Conservation (phyloP, 2,797 vertebrate genomes). For the Tapirus indicus region DNA sequence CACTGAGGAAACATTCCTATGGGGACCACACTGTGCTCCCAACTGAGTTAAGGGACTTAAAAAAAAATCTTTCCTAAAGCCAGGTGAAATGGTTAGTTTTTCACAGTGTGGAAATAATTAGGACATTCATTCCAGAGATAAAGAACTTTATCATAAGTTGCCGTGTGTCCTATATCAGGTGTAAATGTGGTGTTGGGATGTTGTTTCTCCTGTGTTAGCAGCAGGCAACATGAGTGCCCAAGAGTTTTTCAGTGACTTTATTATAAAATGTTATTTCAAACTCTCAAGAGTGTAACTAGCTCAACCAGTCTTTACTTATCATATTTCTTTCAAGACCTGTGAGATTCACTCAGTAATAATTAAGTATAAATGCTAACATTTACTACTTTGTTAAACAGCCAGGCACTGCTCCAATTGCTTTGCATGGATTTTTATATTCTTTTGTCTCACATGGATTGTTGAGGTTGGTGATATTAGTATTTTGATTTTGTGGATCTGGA, state of each 20-base stretch:
- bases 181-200: not conserved
- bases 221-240: not conserved
- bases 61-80: not conserved
- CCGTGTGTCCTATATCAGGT: not conserved
- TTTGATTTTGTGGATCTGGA: conserved; percentile 5
- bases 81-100: conserved; percentile 44
- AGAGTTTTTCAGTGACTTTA: conserved; percentile 4
- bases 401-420: not conserved
- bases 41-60: conserved; percentile 24
- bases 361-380: not conserved
- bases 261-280: conserved; percentile 33
- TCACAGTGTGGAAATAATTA: not conserved
- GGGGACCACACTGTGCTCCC: not conserved
- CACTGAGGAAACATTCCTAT: not conserved
- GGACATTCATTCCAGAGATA: not conserved
- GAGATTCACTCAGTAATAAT: conserved; percentile 29
- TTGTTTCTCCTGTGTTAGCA: conserved; percentile 4
- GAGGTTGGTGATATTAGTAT: not conserved
- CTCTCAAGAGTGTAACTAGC: not conserved
- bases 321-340: conserved; percentile 13
- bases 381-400: not conserved
- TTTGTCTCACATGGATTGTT: not conserved
- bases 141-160: not conserved
- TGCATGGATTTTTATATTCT: not conserved
- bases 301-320: not conserved